Evolutionary conservation across 2,113 vertebrate genomes (phyloP).

Genomic region (Caranx melampygus): DNA sequence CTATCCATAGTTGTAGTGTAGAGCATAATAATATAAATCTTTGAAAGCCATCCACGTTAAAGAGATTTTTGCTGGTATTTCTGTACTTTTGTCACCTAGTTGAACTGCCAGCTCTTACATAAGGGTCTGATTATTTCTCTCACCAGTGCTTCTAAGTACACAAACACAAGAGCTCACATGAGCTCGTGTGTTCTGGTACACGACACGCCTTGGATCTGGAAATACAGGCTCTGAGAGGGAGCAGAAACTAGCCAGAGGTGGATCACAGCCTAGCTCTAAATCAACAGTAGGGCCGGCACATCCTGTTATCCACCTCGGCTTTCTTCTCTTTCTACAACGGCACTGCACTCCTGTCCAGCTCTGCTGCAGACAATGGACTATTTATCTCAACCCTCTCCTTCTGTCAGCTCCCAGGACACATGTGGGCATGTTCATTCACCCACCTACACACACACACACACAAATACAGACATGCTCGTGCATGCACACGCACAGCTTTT

Average conservation of each 20-base stretch:
- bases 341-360: conserved; percentile 13
- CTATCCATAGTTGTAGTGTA: no score
- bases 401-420: conserved; percentile 46
- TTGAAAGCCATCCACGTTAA: not conserved
- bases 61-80: no score
- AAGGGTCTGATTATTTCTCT: conserved; percentile 3
- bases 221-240: conserved; percentile 56
- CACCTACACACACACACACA: conserved; percentile 30
- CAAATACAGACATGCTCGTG: not conserved
- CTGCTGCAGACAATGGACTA: conserved; percentile 48
- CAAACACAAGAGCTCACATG: conserved; percentile 4
- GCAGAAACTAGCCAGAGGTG: conserved; percentile 43
- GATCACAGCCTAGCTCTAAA: conserved; percentile 53
- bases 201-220: conserved; percentile 60
- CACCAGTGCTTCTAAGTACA: conserved; percentile 5
- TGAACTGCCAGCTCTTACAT: not conserved
- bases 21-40: no score
- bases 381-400: conserved; percentile 51
- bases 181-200: conserved; percentile 1
- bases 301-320: conserved; percentile 44
- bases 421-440: conserved; percentile 53
- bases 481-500: not conserved
- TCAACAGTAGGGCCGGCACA: conserved; percentile 49
- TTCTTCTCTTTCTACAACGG: conserved; percentile 20
- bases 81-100: not conserved